Evolutionary conservation across 2,888 invertebrate species (phyloP).

Genomic region (Tillus elongatus): DNA sequence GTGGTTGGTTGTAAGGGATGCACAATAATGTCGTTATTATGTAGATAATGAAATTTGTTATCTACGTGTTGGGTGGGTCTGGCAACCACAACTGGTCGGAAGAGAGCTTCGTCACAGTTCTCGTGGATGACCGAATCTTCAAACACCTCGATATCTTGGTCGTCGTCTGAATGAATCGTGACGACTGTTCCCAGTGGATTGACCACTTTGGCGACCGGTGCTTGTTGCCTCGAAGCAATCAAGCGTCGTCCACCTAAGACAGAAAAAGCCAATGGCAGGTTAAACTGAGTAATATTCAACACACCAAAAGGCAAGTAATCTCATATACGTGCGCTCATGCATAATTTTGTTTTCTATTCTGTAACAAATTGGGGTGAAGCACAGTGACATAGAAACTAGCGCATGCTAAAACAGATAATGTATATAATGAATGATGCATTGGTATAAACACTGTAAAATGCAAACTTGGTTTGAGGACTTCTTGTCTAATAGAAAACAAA

Average conservation of each 20-base stretch:
- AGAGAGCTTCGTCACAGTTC: conserved; percentile 59
- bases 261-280: conserved; percentile 81
- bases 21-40: conserved; percentile 16
- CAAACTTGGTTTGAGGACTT: too few species aligned
- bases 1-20: conserved; percentile 6
- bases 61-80: conserved; percentile 34
- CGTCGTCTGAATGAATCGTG: conserved; percentile 43
- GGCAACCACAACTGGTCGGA: conserved; percentile 56
- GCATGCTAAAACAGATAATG: conserved; percentile 10
- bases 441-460: too few species aligned
- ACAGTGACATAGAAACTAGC: too few species aligned
- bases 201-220: conserved; percentile 58
- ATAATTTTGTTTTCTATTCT: too few species aligned
- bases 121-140: conserved; percentile 43
- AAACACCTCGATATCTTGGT: conserved; percentile 34
- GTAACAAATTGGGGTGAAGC: too few species aligned
- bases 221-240: conserved; percentile 38
- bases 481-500: too few species aligned
- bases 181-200: conserved; percentile 69
- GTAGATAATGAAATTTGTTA: conserved; percentile 27
- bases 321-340: too few species aligned
- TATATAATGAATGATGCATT: conserved; percentile 9
- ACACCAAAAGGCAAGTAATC: too few species aligned
- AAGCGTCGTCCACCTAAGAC: conserved; percentile 56
- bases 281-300: conserved; percentile 38